Evolutionary conservation across 2,888 invertebrate genomes (phyloP).

Genomic region (Mythimna ferrago): DNA sequence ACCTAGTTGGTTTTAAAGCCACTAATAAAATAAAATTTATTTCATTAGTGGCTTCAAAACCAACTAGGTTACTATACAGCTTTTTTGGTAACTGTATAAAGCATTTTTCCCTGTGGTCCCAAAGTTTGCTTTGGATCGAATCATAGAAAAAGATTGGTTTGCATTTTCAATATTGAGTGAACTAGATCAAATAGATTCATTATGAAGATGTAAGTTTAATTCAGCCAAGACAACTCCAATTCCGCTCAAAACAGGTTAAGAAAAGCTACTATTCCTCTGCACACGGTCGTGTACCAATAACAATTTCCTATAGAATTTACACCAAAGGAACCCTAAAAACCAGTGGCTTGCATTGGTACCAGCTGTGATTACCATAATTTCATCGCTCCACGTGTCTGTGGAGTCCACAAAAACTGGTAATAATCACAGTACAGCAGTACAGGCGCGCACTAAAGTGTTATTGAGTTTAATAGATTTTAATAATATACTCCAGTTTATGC

Average conservation of each 20-base stretch:
- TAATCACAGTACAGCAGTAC: slow-evolving; percentile 86
- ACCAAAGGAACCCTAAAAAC: slow-evolving; percentile 78
- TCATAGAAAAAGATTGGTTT: too few relatives aligned
- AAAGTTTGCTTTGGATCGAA: too few relatives aligned
- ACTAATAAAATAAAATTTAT: too few relatives aligned
- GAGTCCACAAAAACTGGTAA: slow-evolving; percentile 88
- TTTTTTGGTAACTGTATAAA: too few relatives aligned
- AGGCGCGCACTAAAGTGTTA: slow-evolving; percentile 67
- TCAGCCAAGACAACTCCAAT: neutral
- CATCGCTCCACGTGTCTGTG: slow-evolving; percentile 88
- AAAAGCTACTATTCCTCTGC: neutral
- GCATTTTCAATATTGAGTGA: too few relatives aligned
- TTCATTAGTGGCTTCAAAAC: too few relatives aligned
- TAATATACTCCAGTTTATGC: slow-evolving; percentile 32
- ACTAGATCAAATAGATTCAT: neutral
- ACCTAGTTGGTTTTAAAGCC: too few relatives aligned
- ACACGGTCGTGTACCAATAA: slow-evolving; percentile 8
- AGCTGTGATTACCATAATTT: slow-evolving; percentile 89
- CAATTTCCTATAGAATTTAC: slow-evolving; percentile 49
- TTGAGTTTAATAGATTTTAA: slow-evolving; percentile 46
- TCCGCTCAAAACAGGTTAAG: neutral
- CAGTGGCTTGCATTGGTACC: slow-evolving; percentile 82
- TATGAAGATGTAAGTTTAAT: neutral
- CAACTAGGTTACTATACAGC: too few relatives aligned
- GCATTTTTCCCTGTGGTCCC: too few relatives aligned